Percentiles rank a stretch among this genome's conserved stretches.
Conservation (phyloP, 2,888 invertebrate species). For the Drosophila pegasa region DNA sequence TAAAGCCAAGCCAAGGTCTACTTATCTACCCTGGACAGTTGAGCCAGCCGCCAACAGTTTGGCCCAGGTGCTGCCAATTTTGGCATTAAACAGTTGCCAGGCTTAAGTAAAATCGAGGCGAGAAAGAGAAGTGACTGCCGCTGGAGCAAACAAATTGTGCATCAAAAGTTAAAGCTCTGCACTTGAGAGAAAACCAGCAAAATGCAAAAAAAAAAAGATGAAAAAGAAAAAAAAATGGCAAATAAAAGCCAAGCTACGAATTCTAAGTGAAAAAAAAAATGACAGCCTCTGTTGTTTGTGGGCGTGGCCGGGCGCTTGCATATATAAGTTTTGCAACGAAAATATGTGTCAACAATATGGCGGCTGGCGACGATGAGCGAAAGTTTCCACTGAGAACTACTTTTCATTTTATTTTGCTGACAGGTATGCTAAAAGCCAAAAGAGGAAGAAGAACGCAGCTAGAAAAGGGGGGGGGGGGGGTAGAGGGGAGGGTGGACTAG, state of each 20-base stretch:
- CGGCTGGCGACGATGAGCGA: constrained; percentile 67
- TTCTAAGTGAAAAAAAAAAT: constrained; percentile 54
- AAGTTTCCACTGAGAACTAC: constrained; percentile 77
- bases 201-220: background rate
- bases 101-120: constrained; percentile 14
- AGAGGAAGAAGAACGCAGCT: constrained; percentile 30
- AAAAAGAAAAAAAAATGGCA: constrained; percentile 29
- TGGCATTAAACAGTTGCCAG: constrained; percentile 67
- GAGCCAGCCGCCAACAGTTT: constrained; percentile 56
- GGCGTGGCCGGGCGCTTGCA: constrained; percentile 48
- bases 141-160: constrained; percentile 68
- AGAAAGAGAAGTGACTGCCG: background rate
- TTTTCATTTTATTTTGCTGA: constrained; percentile 79
- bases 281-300: constrained; percentile 51
- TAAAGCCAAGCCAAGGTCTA: constrained; percentile 52
- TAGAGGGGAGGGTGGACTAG: background rate
- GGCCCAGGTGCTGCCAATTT: constrained; percentile 77
- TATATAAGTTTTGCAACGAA: constrained; percentile 57
- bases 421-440: constrained; percentile 80
- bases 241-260: constrained; percentile 48
- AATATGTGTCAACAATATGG: constrained; percentile 81
- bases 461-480: background rate
- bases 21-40: constrained; percentile 65
- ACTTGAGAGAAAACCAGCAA: constrained; percentile 50
- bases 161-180: constrained; percentile 74